Conservation (phyloP, 2,113 vertebrate species). For the Strix uralensis region DNA sequence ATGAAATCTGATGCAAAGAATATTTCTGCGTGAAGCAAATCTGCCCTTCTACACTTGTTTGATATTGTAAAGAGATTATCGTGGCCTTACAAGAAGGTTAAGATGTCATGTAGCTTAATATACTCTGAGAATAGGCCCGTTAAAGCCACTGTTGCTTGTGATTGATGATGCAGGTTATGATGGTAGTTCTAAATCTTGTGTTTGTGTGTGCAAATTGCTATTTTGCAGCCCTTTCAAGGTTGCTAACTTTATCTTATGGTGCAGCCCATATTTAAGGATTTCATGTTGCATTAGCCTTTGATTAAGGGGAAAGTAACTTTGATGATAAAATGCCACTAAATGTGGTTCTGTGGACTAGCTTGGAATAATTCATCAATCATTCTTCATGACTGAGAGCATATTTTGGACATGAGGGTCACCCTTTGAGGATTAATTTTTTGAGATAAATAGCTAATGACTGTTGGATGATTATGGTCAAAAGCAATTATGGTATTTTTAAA, state of each 20-base stretch:
- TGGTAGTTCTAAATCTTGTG: slow-evolving; percentile 27
- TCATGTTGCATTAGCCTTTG: slow-evolving; percentile 49
- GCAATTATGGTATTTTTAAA: background rate
- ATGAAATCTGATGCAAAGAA: background rate
- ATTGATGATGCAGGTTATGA: slow-evolving; percentile 48
- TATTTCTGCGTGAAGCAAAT: background rate
- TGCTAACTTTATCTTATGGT: slow-evolving; percentile 20
- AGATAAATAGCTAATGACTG: background rate
- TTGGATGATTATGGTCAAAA: background rate
- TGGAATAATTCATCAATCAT: background rate
- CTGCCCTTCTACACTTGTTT: slow-evolving; percentile 15
- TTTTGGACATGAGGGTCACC: background rate
- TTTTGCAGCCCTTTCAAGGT: slow-evolving; percentile 41
- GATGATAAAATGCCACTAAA: slow-evolving; percentile 33
- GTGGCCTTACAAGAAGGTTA: slow-evolving; percentile 51
- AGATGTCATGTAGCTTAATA: slow-evolving; percentile 50
- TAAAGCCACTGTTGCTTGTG: background rate
- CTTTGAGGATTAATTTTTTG: slow-evolving; percentile 10
- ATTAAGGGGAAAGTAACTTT: slow-evolving; percentile 45
- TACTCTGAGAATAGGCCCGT: slow-evolving; percentile 10
- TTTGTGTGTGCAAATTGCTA: slow-evolving; percentile 48
- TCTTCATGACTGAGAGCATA: background rate
- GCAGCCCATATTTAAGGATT: slow-evolving; percentile 13
- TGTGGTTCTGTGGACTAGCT: background rate
- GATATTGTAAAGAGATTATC: slow-evolving; percentile 1